Base-by-base conservation (phyloP, 2,888 invertebrate genomes). In the Watsonalla binaria region DNA sequence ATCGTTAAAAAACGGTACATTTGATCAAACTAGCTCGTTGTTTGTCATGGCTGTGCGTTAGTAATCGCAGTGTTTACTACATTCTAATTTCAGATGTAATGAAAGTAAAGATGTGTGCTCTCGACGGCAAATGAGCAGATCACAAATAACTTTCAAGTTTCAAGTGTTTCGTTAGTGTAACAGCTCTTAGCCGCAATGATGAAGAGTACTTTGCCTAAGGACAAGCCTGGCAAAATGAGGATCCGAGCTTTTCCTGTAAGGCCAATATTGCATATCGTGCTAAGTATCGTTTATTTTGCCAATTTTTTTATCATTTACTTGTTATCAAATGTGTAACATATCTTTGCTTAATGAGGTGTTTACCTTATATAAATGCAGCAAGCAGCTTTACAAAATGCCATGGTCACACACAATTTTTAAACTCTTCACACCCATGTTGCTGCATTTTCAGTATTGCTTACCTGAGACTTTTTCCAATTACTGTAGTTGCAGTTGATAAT, bases 161-260 rank as follows among this genome's bases (percentile, higher is more conserved):
- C 70, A 76, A 78, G 75, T 75, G 70, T 77, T 81, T 80, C 74
- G 72, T 79, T 81, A 77, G 76, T 77, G 68, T 73, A 72, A 74
- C 64, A 70, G 65, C 72, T 67, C 63, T 67, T 70, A 74, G 71
- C 70, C 70, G 80, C 78, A 85, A 94, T 93, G 92, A 94, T 94
- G 93, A 94, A 94, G 90, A 93, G 94, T 84, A 92, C 94, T 74
- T 92, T 95, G 88, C 94, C 95, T 74, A 97, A 97, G 90, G 97
- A 97, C 92, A 97, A 97, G 92, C 95, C 90, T 56, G 87, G 95
- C 92, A 98, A 98, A 92, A 98, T 98, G 98, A 94, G 99, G 83
- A 99, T 99, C 82, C 94, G 98, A 88, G 98, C 98, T 71, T 99
- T 99, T 92, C 98, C 98, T 86, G 98, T 98, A 92, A 97, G 97